Conservation (phyloP, 2,113 vertebrate genomes). For the Nansenia antarctica region DNA sequence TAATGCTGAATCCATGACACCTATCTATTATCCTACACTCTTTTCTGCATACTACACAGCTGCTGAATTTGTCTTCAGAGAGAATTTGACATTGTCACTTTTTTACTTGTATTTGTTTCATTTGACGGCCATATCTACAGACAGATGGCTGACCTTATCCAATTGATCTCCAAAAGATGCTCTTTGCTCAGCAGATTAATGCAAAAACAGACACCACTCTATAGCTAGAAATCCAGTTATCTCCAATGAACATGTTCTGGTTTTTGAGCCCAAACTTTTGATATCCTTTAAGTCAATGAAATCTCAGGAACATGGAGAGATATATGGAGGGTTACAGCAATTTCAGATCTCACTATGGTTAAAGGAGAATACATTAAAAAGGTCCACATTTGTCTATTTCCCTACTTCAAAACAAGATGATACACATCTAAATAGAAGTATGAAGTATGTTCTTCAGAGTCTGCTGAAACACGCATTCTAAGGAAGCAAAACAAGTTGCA, state of each 20-base stretch:
- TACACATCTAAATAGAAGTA: background rate
- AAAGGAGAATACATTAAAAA: background rate
- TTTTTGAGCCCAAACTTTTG: constrained; percentile 5
- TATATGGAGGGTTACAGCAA: background rate
- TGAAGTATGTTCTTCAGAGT: no score
- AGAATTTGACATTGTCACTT: constrained; percentile 15
- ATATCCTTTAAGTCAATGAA: background rate
- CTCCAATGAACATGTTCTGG: constrained; percentile 20
- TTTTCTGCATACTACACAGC: constrained; percentile 15
- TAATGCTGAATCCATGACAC: constrained; percentile 36
- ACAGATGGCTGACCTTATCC: constrained; percentile 29
- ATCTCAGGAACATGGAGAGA: background rate
- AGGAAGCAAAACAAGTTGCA: no score
- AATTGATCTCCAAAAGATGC: constrained; percentile 25
- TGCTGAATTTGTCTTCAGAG: background rate
- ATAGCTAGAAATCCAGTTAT: constrained; percentile 41
- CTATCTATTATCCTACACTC: constrained; percentile 19
- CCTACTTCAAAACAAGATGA: background rate
- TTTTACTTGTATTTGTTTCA: constrained; percentile 11
- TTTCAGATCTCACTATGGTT: background rate
- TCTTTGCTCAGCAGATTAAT: constrained; percentile 17
- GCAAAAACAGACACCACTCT: constrained; percentile 17
- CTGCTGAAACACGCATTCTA: no score
- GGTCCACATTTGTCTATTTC: background rate
- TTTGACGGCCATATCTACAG: constrained; percentile 9